These are phyloP conservation scores for Sinosuthora webbiana DNA, from an alignment of 2,113 vertebrate genomes.

Conservation along the genomic window DNA sequence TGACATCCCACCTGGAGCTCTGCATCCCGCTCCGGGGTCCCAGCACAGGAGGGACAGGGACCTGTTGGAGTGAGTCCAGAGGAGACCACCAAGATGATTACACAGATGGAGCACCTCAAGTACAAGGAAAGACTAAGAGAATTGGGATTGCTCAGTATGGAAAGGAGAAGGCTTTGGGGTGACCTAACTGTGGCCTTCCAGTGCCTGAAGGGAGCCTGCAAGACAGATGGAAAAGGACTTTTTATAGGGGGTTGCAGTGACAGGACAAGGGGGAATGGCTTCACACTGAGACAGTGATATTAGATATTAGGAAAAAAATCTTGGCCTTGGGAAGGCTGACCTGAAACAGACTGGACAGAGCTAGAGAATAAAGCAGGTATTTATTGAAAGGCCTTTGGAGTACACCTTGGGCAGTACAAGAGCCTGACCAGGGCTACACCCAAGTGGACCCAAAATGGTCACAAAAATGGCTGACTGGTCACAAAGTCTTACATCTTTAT, in stretches of 20 bases:
- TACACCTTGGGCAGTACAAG: no score
- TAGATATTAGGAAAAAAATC: not conserved
- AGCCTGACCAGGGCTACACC: no score
- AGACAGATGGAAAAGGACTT: not conserved
- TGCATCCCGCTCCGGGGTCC: no score
- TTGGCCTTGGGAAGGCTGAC: no score
- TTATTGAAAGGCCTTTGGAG: no score
- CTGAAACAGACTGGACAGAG: no score
- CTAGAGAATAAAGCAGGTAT: no score
- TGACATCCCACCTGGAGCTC: not conserved
- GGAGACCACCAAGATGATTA: not conserved
- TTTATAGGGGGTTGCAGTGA: not conserved
- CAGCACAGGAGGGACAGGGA: no score
- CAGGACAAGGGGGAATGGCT: not conserved
- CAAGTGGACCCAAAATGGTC: no score
- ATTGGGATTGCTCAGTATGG: not conserved
- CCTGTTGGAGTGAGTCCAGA: not conserved
- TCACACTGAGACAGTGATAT: no score
- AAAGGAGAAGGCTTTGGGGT: not conserved
- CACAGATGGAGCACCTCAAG: not conserved
- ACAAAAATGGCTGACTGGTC: no score
- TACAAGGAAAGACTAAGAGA: not conserved
- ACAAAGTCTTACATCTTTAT: no score
- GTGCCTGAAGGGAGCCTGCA: accelerated
- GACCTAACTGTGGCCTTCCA: not conserved